phyloP scores from a whole-genome alignment of 2,797 vertebrate genomes.

The Scolopax bukidnonensis region DNA sequence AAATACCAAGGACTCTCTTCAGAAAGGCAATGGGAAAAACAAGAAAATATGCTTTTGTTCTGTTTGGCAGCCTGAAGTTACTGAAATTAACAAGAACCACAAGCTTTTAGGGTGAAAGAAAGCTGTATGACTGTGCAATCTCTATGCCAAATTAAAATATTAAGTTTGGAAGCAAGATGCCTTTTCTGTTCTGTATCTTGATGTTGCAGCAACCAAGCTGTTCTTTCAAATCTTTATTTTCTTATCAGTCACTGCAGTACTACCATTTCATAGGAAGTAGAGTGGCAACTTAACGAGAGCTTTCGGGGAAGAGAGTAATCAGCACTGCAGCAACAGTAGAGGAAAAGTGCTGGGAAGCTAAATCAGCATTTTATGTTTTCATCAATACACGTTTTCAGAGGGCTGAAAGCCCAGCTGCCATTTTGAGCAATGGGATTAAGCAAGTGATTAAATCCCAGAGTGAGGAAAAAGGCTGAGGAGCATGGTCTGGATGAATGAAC shows the following conservation, averaged over 20 bases:
- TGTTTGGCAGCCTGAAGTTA: not conserved
- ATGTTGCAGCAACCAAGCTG: not conserved
- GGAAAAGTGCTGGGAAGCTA: not conserved
- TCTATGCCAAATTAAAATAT: not conserved
- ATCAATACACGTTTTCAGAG: not conserved
- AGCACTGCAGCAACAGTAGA: not conserved
- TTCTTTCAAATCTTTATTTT: not conserved
- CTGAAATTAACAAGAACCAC: not conserved
- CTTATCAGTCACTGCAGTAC: not conserved
- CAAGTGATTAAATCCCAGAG: not conserved
- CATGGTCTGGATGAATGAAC: not conserved
- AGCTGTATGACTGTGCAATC: not conserved
- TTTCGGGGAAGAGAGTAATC: not conserved
- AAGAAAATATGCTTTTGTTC: not conserved
- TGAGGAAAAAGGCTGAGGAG: not conserved
- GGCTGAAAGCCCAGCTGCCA: not conserved
- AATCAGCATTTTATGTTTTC: not conserved
- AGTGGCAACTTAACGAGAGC: not conserved
- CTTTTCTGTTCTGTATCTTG: not conserved
- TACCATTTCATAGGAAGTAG: not conserved
- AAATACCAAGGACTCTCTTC: not conserved
- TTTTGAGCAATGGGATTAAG: not conserved
- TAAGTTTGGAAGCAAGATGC: not conserved
- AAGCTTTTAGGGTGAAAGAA: not conserved
- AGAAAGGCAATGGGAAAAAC: not conserved